Evolutionary conservation across 2,888 invertebrate genomes (phyloP), one percentile per base, ranked within the genome.

Genomic region (Torymus texanus): DNA sequence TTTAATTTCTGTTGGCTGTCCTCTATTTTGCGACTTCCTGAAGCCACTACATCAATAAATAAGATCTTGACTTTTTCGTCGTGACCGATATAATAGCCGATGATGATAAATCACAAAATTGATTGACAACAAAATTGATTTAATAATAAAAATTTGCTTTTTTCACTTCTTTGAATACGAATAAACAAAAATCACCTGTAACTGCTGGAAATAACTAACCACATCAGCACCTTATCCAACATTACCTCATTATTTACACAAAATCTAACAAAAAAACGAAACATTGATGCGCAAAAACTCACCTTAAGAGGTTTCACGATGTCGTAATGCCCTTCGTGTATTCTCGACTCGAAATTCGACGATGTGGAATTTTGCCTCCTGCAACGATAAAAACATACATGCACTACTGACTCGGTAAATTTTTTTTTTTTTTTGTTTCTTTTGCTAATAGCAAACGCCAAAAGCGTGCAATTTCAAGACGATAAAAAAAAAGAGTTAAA

Each of bases 291-390:
- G 61, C 3, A 66, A 51, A 67, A 62, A 84, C 88, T 87, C 83
- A 90, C 90, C 89, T 89, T 90, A 62, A 86, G 61, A 81, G 89
- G 85, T 83, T 91, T 91, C 77, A 90, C 88, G 80, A 88, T 86
- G 82, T 91, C 91, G 85, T 90, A 91, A 84, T 89, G 87, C 67
- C 87, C 88, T 82, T 90, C 90, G 83, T 86, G 88, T 66, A 87
- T 85, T 74, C 88, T 87, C 76, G 88, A 82, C 55, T 89, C 88
- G 82, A 87, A 89, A 75, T 87, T 82, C 56, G 82, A 82, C 72
- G 80, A 71, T 51, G 80, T 76, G 0, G 80, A 82, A 50, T 80
- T 82, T 61, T 82, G 86, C 63, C 86, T 84, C 63, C 86, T 86
- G 83, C 1, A 75, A 83, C 18, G 5, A 79, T 66, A 75, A 72